A percentile compares a stretch with the other conserved stretches of the same genome.
Conservation (phyloP, 2,113 vertebrate genomes). For the Rhinopomastus cyanomelas region DNA sequence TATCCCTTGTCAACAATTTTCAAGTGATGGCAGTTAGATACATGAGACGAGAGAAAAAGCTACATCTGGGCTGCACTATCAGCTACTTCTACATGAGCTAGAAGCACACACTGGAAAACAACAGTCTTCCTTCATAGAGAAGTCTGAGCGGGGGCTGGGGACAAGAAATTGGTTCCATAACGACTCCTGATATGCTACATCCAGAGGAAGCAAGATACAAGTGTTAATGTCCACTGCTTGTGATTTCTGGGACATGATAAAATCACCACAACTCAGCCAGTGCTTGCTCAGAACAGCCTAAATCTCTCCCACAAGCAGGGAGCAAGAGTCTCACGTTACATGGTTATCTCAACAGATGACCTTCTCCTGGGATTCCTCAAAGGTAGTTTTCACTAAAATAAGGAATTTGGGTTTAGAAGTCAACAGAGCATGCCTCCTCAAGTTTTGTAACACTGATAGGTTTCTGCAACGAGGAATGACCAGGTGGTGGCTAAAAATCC, state of each 20-base stretch:
- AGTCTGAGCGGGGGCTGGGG: not conserved
- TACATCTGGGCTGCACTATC: not conserved
- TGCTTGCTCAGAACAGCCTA: not conserved
- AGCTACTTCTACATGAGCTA: rapidly evolving
- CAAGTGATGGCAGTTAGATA: not conserved
- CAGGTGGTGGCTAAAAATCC: not conserved
- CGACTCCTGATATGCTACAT: not conserved
- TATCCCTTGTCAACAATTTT: not conserved
- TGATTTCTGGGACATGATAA: rapidly evolving
- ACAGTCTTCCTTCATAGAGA: not conserved
- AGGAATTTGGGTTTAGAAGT: not conserved
- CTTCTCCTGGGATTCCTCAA: not conserved
- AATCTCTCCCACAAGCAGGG: not conserved
- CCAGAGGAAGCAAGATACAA: not conserved
- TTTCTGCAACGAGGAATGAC: not conserved
- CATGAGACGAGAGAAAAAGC: not conserved
- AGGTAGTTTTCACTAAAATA: not conserved
- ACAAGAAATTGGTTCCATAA: not conserved
- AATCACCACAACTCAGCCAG: not conserved
- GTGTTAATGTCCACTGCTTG: not conserved
- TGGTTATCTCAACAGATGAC: not conserved
- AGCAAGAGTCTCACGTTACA: not conserved
- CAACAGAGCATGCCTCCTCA: not conserved
- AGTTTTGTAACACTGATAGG: not conserved
- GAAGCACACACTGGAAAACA: not conserved